Base-by-base conservation (phyloP, 2,888 invertebrate species). In the Acanthopleura granulata region DNA sequence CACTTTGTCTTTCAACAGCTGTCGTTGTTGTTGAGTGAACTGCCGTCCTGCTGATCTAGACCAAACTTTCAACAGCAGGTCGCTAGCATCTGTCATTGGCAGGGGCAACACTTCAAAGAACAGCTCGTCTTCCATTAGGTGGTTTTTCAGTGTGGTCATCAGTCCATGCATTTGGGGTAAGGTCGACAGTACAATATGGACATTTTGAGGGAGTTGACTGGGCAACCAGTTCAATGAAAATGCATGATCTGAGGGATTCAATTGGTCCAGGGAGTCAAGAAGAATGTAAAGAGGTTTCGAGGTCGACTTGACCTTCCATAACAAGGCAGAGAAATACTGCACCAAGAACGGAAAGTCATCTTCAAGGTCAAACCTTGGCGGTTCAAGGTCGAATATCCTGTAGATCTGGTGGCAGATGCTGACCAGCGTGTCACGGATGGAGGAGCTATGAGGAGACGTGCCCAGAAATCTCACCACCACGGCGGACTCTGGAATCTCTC, bases 261-360 rank as follows among this genome's bases (percentile, higher is more conserved):
- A 78, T 77, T 87, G 86, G 70, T 88, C 88, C 1, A 87, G 79
- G 4, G 86, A 84, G 74, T 88, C 88, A 6, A 87, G 74, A 16
- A 87, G 40, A n/a, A 88, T 84, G 25, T 85, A 72, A 9, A 88
- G 80, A n/a, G 85, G 84, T 51, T 76, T 76, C 4, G 75, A 50
- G 11, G 62, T 25, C 1, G 83, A 78, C 51, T 84, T 77, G 40
- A 86, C 81, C 40, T 78, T 80, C 81, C 82, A 81, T 16, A 88
- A 78, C 14, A 88, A 72, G 0, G 87, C 78, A 9, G 76, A 73
- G 73, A 88, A 83, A 73, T 85, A 85, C 49, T 78, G 73, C 9
- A 80, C 69, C 0, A 87, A 80, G 73, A 81, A 84, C 57, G 81
- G 79, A 72, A 83, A 83, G 74, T 87, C 85, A 15, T 77, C 70